These are phyloP conservation scores for Stenopsyche tienmushanensis DNA, from an alignment of 1,140 invertebrate genomes.

Conservation along the genomic window DNA sequence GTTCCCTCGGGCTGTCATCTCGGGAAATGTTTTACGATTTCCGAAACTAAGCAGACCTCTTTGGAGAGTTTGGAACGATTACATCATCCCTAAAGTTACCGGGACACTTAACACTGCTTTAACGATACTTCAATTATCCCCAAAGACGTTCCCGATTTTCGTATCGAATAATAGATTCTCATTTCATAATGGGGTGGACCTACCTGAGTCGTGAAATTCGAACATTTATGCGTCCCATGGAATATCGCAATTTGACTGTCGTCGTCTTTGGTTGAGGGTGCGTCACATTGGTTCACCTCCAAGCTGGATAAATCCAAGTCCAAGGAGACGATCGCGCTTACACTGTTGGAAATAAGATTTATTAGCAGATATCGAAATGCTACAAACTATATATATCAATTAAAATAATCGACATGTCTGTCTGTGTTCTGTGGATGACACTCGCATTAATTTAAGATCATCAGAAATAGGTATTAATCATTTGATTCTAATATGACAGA, in stretches of 20 bases:
- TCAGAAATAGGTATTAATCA: too few relatives aligned
- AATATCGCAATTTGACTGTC: conserved; percentile 62
- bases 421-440: too few relatives aligned
- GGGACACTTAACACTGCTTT: too few relatives aligned
- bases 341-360: conserved; percentile 47
- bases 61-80: background rate
- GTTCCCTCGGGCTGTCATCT: too few relatives aligned
- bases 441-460: too few relatives aligned
- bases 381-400: background rate
- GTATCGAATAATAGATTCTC: background rate
- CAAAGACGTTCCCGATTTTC: too few relatives aligned
- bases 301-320: conserved; percentile 81
- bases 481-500: too few relatives aligned
- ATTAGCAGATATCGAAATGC: background rate
- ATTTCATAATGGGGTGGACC: conserved; percentile 38
- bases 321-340: conserved; percentile 76
- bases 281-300: conserved; percentile 85
- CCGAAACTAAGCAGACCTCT: too few relatives aligned
- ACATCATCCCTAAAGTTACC: background rate
- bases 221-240: conserved; percentile 83
- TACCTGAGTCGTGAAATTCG: conserved; percentile 74
- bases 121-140: too few relatives aligned
- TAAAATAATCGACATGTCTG: too few relatives aligned
- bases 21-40: too few relatives aligned
- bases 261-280: conserved; percentile 38